Base-by-base conservation (phyloP, 2,888 invertebrate species). In the Drosophila barbarae region DNA sequence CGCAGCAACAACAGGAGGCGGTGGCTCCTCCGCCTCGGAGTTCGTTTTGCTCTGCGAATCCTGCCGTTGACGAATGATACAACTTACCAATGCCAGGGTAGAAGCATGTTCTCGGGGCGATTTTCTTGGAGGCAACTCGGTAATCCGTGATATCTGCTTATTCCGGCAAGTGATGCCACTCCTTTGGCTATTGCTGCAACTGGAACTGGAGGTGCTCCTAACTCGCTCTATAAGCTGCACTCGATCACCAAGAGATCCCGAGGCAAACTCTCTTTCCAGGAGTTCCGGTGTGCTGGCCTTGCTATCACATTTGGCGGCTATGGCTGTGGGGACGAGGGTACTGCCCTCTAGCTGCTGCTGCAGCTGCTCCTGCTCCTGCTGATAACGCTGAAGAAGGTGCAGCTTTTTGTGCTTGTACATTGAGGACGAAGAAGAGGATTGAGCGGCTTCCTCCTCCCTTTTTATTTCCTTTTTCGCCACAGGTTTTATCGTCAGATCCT, bases 61-160 rank as follows among this genome's bases (percentile, higher is more conserved):
- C 58, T 88, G 86, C 0, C 89, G 80, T 69, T 88, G 88, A 18
- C 93, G 91, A 9, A 93, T 89, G 23, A 94, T 88, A 55, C 93
- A 93, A 39, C 93, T 93, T 4, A 96, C 92, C 60, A 96, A 95
- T 0, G 96, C 96, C 64, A 96, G 89, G 0, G 96, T 96, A 0
- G 96, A 96, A 0, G 96, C 96, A 86, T 96, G 96, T 87, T 96
- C 96, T 23, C 96, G 90, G 0, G 96, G 96, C 0, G 95, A 96
- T 86, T 96, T 96, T 39, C 96, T 90, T 0, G 96, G 94, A 52
- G 89, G 87, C 65, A 89, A 72, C 51, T 89, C 89, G 21, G 49
- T 79, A 5, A 87, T 74, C 59, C 87, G 73, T 9, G 85, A 83
- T 35, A 88, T 56, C 56, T 87, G 85, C 50, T 88, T 88, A 38